A percentile compares a stretch with the other conserved stretches of the same genome.
Conservation (phyloP, 2,888 invertebrate genomes). For the Platycheirus albimanus region DNA sequence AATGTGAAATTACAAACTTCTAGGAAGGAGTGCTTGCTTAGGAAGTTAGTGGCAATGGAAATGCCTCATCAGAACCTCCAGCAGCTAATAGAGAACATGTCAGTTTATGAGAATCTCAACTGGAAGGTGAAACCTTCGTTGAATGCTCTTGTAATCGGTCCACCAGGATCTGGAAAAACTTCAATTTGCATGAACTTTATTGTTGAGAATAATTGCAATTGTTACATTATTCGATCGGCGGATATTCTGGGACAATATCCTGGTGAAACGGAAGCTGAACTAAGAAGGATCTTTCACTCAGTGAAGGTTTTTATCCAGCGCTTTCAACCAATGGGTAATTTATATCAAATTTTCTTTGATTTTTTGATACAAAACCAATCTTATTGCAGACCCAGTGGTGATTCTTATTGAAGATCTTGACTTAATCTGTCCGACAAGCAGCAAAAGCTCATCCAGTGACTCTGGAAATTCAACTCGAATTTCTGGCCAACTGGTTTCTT, state of each 20-base stretch:
- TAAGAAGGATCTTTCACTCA: constrained; percentile 83
- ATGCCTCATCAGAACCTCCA: constrained; percentile 76
- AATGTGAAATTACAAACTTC: constrained; percentile 76
- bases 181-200: constrained; percentile 83
- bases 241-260: constrained; percentile 83
- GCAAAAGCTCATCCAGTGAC: constrained; percentile 74
- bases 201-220: constrained; percentile 81
- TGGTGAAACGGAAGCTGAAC: constrained; percentile 84
- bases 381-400: constrained; percentile 79
- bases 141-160: constrained; percentile 82
- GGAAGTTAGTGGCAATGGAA: constrained; percentile 76
- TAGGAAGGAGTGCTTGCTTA: constrained; percentile 16
- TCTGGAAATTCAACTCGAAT: constrained; percentile 81
- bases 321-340: constrained; percentile 79
- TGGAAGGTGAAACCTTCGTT: constrained; percentile 78
- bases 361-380: not conserved
- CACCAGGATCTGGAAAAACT: constrained; percentile 85
- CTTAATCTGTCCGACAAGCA: constrained; percentile 82
- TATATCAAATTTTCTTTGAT: not conserved
- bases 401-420: constrained; percentile 83
- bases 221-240: constrained; percentile 82
- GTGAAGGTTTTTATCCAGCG: constrained; percentile 79
- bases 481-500: constrained; percentile 82
- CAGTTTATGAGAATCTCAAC: constrained; percentile 78
- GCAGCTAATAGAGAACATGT: constrained; percentile 75